Conservation (phyloP, 2,113 vertebrate species). For the Microtus montanus region DNA sequence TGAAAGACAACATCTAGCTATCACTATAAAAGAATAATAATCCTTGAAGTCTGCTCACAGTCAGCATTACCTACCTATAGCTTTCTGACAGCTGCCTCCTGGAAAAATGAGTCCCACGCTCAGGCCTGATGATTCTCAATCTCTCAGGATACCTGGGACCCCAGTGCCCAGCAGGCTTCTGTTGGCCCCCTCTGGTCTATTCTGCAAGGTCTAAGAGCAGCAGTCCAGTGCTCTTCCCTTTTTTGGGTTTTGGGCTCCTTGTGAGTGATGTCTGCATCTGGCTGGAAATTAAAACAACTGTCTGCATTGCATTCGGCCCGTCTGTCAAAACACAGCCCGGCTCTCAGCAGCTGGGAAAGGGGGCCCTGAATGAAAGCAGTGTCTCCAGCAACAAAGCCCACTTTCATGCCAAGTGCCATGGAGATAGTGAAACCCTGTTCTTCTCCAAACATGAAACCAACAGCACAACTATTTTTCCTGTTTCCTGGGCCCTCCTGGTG, state of each 20-base stretch:
- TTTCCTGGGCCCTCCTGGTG: constrained; percentile 84
- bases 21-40: background rate
- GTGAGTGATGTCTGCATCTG: constrained; percentile 82
- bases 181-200: background rate
- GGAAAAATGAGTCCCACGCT: background rate
- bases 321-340: constrained; percentile 84
- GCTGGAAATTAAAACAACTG: constrained; percentile 83
- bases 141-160: constrained; percentile 17
- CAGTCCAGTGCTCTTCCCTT: constrained; percentile 51
- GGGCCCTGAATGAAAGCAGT: constrained; percentile 86
- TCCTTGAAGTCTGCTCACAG: background rate
- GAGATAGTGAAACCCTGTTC: constrained; percentile 87
- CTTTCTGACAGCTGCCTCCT: constrained; percentile 1
- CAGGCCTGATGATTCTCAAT: background rate
- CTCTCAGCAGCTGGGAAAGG: constrained; percentile 86
- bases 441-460: constrained; percentile 83
- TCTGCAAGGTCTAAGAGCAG: background rate
- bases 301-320: constrained; percentile 77
- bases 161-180: background rate
- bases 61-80: background rate
- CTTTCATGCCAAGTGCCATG: constrained; percentile 86
- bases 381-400: constrained; percentile 84
- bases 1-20: background rate
- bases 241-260: constrained; percentile 58
- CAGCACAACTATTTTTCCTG: constrained; percentile 83